These are phyloP conservation scores for Ctenopoma kingsleyae DNA, from an alignment of 2,797 vertebrate genomes.

Conservation along the genomic window DNA sequence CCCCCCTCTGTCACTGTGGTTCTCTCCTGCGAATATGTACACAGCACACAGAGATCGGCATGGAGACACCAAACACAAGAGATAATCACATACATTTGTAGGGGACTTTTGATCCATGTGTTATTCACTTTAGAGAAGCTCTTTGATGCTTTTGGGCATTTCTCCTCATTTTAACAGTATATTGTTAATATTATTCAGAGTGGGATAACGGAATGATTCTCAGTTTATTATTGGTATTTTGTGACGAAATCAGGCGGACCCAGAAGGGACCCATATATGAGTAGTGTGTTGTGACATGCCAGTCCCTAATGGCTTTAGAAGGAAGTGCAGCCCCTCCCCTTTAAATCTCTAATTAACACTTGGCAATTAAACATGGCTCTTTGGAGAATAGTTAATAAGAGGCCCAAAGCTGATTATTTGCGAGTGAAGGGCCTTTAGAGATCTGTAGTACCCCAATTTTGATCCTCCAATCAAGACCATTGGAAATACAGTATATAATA, in stretches of 20 bases:
- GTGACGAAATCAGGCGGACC: conserved; percentile 54
- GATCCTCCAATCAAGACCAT: conserved; percentile 48
- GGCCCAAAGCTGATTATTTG: conserved; percentile 75
- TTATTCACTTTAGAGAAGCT: conserved; percentile 21
- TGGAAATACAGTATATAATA: conserved; percentile 42
- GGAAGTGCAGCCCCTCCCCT: conserved; percentile 70
- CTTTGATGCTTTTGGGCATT: conserved; percentile 26
- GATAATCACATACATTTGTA: conserved; percentile 49
- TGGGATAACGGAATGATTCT: conserved; percentile 30
- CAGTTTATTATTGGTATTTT: conserved; percentile 54
- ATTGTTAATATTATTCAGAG: conserved; percentile 3
- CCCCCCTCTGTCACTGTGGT: conserved; percentile 50
- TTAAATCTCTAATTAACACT: conserved; percentile 84
- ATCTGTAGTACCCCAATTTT: conserved; percentile 48
- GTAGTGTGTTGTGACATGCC: conserved; percentile 79
- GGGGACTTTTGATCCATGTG: conserved; percentile 46
- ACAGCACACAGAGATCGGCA: conserved; percentile 24
- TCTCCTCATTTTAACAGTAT: conserved; percentile 18
- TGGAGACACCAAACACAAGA: conserved; percentile 45
- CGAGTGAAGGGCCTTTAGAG: conserved; percentile 61
- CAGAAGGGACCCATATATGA: conserved; percentile 51
- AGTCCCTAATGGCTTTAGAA: conserved; percentile 72
- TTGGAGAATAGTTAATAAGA: conserved; percentile 75
- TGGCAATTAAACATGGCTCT: conserved; percentile 81
- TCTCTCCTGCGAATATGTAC: conserved; percentile 44